Evolutionary conservation across 1,140 invertebrate species (phyloP).

Genomic region (Latrodectus geometricus): DNA sequence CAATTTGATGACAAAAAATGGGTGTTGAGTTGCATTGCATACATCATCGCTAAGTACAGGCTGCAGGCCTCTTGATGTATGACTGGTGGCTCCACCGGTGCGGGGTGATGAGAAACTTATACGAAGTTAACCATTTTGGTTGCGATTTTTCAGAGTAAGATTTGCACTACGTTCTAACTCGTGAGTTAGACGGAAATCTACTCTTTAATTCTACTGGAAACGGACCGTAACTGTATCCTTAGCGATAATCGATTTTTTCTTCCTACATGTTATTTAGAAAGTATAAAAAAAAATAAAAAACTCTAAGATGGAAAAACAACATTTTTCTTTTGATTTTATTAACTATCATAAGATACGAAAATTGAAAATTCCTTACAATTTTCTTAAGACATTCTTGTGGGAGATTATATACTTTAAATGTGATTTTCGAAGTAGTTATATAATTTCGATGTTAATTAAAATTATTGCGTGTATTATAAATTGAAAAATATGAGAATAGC

Average conservation of each 20-base stretch:
- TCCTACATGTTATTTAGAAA: not conserved
- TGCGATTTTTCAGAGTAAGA: not conserved
- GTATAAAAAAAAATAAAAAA: too few relatives aligned
- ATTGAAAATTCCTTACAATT: too few relatives aligned
- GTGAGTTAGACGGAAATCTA: not conserved
- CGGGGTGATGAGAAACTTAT: not conserved
- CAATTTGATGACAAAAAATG: constrained; percentile 61
- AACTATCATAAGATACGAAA: too few relatives aligned
- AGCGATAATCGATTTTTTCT: not conserved
- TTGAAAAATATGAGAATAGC: too few relatives aligned
- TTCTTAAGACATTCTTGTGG: too few relatives aligned
- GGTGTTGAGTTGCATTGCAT: constrained; percentile 52
- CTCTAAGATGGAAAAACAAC: too few relatives aligned
- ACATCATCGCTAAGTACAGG: constrained; percentile 47
- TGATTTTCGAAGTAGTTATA: too few relatives aligned
- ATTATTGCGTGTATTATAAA: too few relatives aligned
- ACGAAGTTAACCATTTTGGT: not conserved
- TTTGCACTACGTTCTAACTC: not conserved
- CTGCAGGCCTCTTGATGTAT: constrained; percentile 15
- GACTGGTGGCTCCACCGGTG: constrained; percentile 16
- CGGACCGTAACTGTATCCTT: not conserved
- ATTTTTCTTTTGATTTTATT: too few relatives aligned
- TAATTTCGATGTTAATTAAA: too few relatives aligned
- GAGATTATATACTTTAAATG: too few relatives aligned
- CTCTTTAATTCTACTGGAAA: not conserved